A percentile compares a stretch with the other conserved stretches of the same genome.
phyloP scores from a whole-genome alignment of 2,113 vertebrate species.

The Xyliphius kryptos region DNA sequence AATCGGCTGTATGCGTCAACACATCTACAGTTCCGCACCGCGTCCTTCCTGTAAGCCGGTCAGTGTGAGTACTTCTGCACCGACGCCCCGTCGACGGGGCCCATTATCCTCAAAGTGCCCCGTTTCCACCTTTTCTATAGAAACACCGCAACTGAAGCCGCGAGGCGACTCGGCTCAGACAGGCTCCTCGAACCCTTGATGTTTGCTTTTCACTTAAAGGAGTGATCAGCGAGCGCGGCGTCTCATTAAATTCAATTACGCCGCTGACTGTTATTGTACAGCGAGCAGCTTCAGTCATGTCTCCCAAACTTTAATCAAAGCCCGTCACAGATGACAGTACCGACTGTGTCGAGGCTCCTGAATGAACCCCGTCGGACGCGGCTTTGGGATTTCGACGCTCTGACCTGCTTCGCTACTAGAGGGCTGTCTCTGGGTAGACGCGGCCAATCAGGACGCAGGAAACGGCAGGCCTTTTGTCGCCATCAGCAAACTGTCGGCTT shows the following conservation, averaged over 20 bases:
- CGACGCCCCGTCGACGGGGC: background rate
- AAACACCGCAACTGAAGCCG: background rate
- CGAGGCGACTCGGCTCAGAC: slow-evolving; percentile 8
- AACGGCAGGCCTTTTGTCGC: slow-evolving; percentile 3
- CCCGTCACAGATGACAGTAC: slow-evolving; percentile 21
- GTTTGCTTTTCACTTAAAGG: slow-evolving; percentile 43
- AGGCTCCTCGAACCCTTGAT: slow-evolving; percentile 32
- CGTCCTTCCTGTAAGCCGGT: too few species aligned
- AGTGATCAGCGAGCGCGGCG: slow-evolving; percentile 38
- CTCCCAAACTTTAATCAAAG: slow-evolving; percentile 37
- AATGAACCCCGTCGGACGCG: slow-evolving; percentile 13
- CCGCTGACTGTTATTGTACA: slow-evolving; percentile 36
- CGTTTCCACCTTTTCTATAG: slow-evolving; percentile 7
- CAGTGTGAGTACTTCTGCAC: too few species aligned
- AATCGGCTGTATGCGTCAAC: too few species aligned
- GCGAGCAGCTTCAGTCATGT: slow-evolving; percentile 10
- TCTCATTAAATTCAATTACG: slow-evolving; percentile 48
- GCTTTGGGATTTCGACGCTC: slow-evolving; percentile 34
- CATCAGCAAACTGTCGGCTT: slow-evolving; percentile 1
- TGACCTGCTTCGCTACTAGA: background rate
- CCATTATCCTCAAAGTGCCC: slow-evolving; percentile 8
- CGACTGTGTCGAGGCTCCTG: slow-evolving; percentile 28
- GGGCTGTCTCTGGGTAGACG: background rate
- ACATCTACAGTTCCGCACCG: too few species aligned
- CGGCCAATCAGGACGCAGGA: slow-evolving; percentile 16